Evolutionary conservation across 2,888 invertebrate species (phyloP), one percentile per base, ranked within the genome.

Genomic region (Fabriciana adippe): DNA sequence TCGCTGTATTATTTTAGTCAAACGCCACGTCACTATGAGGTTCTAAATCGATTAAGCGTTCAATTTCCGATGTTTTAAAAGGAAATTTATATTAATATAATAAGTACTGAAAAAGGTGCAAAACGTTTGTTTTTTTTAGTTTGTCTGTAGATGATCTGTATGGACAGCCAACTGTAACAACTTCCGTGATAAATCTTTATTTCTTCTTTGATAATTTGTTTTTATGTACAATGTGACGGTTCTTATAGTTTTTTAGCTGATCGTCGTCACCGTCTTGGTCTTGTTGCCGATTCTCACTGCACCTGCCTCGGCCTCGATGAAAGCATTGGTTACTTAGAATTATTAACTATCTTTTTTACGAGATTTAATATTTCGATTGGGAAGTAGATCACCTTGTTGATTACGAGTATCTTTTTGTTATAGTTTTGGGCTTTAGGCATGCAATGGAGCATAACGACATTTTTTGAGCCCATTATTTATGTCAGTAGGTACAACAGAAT

Each of bases 1-100:
- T 84, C 87, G 89, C 91, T 90, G 88, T 90, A 91, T 91, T 90
- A 90, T 90, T 91, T 90, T 84, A 83, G 87, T 77, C 87, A 85
- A 90, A 87, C 81, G 86, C 88, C 81, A 85, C 88, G 91, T 90
- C 90, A 91, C 83, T 79, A 77, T 81, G 84, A 88, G 87, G 86
- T 85, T 84, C 83, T 81, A 86, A 91, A 91, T 90, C 89, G 90
- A 92, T 92, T 91, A 89, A 88, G 84, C 89, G 84, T 90, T 88
- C 85, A 82, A 88, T 87, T 90, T 90, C 90, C 90, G 88, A 83
- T 86, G 86, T 91, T 91, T 91, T 91, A 90, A 81, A 87, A 81
- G 48, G 26, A 26, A 53, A 71, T 71, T 73, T 64, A 71, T 72
- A 69, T 70, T 74, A 71, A 73, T 69, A 74, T 73, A 90, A 91